A percentile compares a stretch with the other conserved stretches of the same genome.
phyloP scores from a whole-genome alignment of 1,140 invertebrate species.

The Pogonomyrmex barbatus region DNA sequence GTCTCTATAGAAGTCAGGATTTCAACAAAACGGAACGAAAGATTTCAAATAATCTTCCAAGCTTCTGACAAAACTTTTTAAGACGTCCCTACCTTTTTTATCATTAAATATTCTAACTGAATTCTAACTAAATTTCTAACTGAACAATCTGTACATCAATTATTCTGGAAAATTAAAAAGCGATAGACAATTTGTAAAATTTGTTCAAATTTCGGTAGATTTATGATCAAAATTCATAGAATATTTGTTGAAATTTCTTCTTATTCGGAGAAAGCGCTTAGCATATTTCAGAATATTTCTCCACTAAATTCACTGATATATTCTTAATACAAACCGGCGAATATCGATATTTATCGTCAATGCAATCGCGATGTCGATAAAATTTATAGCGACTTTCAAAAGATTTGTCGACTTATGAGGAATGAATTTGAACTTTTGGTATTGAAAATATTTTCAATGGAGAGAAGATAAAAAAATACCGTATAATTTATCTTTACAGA shows the following conservation, averaged over 20 bases:
- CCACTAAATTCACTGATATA: slow-evolving; percentile 3
- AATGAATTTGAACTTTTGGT: slow-evolving; percentile 7
- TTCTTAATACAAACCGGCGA: slow-evolving; percentile 15
- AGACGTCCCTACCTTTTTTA: not conserved
- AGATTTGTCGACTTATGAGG: slow-evolving; percentile 2
- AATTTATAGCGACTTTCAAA: slow-evolving; percentile 48
- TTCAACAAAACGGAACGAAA: not conserved
- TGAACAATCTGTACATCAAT: not conserved
- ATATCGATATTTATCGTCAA: slow-evolving; percentile 44
- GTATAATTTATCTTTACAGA: not conserved
- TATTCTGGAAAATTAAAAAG: not conserved
- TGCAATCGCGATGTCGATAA: slow-evolving; percentile 19
- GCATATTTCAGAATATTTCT: slow-evolving; percentile 4
- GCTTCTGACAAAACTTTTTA: not conserved
- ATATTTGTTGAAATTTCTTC: slow-evolving; percentile 19
- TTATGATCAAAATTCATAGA: not conserved
- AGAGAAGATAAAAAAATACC: not conserved
- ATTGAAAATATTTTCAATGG: not conserved
- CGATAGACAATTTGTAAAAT: slow-evolving; percentile 6
- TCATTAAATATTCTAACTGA: not conserved
- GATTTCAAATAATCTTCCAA: not conserved
- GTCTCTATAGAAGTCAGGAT: not conserved
- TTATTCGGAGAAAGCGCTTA: not conserved
- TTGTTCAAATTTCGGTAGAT: not conserved
- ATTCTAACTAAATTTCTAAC: not conserved